phyloP scores from a whole-genome alignment of 2,888 invertebrate species.

The Bugulina stolonifera region DNA sequence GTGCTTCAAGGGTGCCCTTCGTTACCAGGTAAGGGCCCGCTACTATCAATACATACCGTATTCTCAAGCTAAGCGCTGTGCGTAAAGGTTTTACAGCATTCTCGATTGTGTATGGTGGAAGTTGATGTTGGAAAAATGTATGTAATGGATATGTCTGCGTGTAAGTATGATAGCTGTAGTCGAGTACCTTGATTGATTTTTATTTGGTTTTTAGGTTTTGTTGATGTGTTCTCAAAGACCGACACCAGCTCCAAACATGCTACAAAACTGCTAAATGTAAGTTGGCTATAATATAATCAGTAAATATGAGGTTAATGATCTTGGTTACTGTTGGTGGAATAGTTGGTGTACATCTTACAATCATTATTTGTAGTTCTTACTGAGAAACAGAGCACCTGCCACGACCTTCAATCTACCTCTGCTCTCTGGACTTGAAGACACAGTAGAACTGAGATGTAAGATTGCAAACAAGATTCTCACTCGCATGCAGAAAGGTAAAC shows the following conservation, averaged over 20 bases:
- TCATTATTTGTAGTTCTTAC: constrained; percentile 39
- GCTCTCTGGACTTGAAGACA: constrained; percentile 48
- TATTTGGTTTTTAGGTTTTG: constrained; percentile 39
- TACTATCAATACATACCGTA: not conserved
- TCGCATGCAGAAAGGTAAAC: constrained; percentile 15
- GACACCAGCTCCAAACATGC: constrained; percentile 45
- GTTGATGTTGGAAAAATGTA: too few species aligned
- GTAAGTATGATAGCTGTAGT: too few species aligned
- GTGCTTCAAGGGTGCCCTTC: constrained; percentile 49
- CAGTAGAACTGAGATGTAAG: constrained; percentile 42
- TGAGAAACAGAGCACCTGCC: constrained; percentile 45
- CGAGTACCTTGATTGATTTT: not conserved
- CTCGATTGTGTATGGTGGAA: too few species aligned
- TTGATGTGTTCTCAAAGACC: constrained; percentile 48
- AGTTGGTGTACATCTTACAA: not conserved
- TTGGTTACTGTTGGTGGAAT: not conserved
- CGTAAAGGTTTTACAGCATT: too few species aligned
- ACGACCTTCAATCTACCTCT: constrained; percentile 41
- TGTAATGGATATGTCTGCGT: too few species aligned
- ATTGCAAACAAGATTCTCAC: constrained; percentile 35
- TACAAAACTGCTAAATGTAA: constrained; percentile 44
- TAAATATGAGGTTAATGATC: not conserved
- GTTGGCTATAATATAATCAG: not conserved
- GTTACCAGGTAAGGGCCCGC: constrained; percentile 38
- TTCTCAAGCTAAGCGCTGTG: not conserved